Evolutionary conservation across 1,140 invertebrate species (phyloP).

Genomic region (Druon quercuslanigerum): DNA sequence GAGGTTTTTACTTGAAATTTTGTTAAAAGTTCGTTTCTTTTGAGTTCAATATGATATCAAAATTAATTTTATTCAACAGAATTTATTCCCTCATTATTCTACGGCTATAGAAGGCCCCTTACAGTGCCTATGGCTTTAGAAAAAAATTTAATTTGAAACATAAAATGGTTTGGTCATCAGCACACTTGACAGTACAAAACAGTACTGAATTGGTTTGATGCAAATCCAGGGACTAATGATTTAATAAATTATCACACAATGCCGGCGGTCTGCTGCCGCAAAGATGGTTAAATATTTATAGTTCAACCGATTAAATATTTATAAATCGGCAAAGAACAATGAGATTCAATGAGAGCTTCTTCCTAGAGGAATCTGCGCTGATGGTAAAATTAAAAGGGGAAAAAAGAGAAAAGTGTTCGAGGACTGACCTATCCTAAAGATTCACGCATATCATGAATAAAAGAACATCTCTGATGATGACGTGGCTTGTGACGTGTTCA

Average conservation of each 20-base stretch:
- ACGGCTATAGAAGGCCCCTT: no score
- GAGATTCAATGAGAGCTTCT: constrained; percentile 11
- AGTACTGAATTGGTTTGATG: not conserved
- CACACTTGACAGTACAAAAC: constrained; percentile 7
- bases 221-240: not conserved
- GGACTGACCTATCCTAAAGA: not conserved
- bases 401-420: not conserved
- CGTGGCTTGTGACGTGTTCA: not conserved
- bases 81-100: no score
- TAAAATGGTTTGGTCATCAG: not conserved
- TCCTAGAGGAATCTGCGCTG: constrained; percentile 1
- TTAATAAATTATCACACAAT: constrained; percentile 31
- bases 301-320: constrained; percentile 18
- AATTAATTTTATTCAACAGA: no score
- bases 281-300: constrained; percentile 14
- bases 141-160: no score
- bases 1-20: no score
- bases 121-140: no score
- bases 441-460: constrained; percentile 1
- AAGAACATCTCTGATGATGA: not conserved
- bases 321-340: constrained; percentile 8
- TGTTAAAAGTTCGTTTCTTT: no score
- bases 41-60: no score
- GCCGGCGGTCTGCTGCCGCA: not conserved
- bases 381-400: not conserved